Evolutionary conservation across 2,797 vertebrate species (phyloP), one percentile per base, ranked within the genome.

Genomic region (Danio kyathit): DNA sequence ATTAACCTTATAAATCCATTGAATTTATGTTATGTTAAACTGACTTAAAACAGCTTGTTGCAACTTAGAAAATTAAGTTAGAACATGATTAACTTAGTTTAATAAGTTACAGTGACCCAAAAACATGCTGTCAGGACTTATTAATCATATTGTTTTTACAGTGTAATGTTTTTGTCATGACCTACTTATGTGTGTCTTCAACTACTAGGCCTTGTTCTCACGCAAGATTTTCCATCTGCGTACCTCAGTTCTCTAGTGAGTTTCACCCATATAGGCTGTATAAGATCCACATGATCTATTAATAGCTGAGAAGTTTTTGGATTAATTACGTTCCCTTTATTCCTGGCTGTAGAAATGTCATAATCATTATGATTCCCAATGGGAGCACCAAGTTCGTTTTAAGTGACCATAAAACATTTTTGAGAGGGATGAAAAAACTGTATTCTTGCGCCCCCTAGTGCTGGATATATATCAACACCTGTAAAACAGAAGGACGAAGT

Each of bases 171-270:
- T 49, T 29, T 29, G 1, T 29, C 29, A 29, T 29, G 29, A 3
- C 29, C 29, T 29, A 29, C 29, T 29, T n/a, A n/a, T 29, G 29
- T 1, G 3, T 38, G 46, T 21, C 49, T 49, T 11, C 9, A 16
- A 49, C 7, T 12, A 17, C 6, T 12, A 4, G 29, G 5, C 11
- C 14, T 51, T n/a, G 14, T n/a, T 40, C 14, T n/a, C 49, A 70
- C 0, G 29, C 49, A 7, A 54, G 49, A 7, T 29, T 0, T 93
- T 6, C 4, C 94, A 69, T 85, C 90, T 11, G 16, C 92, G 41
- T 57, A 95, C 1, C 76, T 95, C 5, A 95, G 95, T 13, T 95
- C 93, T 90, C 86, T 96, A 0, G 90, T 95, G 82, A 95, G 96
- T 19, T 76, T 97, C 9, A 95, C 74, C 4, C 86, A 29, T 29